Evolutionary conservation across 2,888 invertebrate genomes (phyloP), one percentile per base, ranked within the genome.

Genomic region (Nomada flava): DNA sequence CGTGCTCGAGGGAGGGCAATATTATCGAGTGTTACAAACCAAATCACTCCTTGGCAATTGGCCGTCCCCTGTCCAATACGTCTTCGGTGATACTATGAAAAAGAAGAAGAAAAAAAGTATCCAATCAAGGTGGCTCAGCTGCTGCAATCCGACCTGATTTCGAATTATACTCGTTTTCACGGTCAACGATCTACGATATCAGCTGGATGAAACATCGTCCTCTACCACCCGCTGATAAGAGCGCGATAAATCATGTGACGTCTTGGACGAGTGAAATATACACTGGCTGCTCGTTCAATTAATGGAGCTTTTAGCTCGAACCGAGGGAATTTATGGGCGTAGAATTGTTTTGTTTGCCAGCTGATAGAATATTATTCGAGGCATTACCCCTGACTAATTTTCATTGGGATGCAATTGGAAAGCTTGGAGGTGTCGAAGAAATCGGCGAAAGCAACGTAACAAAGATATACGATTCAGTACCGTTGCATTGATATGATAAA

Each of bases 201-300:
- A 42, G 18, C n/a, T 42, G 20, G 7, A 47, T 47, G 57, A n/a
- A 55, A 55, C 57, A n/a, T 23, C 55, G 42, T 15, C 57, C 29
- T 10, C 23, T 13, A 44, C 52, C 47, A 47, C 23, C 63, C 69
- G 18, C 62, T 75, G 79, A 79, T 69, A 79, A 79, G 50, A 23
- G 29, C 47, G 23, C 59, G 59, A 75, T 79, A 75, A 70, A 79
- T 69, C 75, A 64, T 44, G 9, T 11, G 15, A 23, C 26, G 50
- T 60, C 59, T 50, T 23, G 42, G 15, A 23, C 62, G 52, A 65
- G 36, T 77, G 72, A 23, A 72, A 65, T 42, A 53, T 44, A 77
- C 42, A 70, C 52, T 15, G 9, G 20, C 7, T 47, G n/a, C 57
- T 15, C 26, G 15, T 47, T 57, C 59, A 55, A 68, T 68, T 23